These are phyloP conservation scores for Leucopsar rothschildi DNA, from an alignment of 2,113 vertebrate species.

Conservation along the genomic window DNA sequence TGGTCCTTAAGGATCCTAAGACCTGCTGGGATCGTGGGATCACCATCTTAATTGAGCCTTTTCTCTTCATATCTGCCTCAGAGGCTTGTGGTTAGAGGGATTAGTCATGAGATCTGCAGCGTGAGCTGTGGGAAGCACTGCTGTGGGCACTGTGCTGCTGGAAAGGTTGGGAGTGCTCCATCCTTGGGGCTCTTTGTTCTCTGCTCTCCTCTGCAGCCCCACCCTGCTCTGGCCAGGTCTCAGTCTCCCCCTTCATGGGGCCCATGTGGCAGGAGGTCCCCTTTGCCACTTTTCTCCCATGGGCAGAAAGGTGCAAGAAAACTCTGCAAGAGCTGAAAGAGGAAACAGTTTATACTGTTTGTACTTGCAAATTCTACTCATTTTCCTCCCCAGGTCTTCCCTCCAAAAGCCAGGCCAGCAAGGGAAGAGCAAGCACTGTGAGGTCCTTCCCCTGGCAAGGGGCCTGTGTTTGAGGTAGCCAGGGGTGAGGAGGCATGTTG, in stretches of 20 bases:
- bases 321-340: not conserved
- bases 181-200: not conserved
- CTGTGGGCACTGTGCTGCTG: not conserved
- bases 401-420: not conserved
- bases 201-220: not conserved
- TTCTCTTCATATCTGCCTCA: not conserved
- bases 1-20: not conserved
- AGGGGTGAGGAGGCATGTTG: not conserved
- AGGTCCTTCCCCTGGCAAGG: not conserved
- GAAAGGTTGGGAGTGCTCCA: not conserved
- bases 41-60: not conserved
- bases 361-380: not conserved
- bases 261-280: fast-evolving
- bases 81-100: not conserved
- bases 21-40: not conserved
- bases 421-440: not conserved
- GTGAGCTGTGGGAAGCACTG: not conserved
- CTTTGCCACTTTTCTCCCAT: not conserved
- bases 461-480: not conserved
- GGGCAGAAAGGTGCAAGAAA: not conserved
- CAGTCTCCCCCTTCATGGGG: not conserved
- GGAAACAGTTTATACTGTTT: not conserved
- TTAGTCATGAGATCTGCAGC: constrained; percentile 41
- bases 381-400: not conserved
- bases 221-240: not conserved